Evolutionary conservation across 1,140 invertebrate genomes (phyloP), one percentile per base, ranked within the genome.

Genomic region (Heterodera schachtii): DNA sequence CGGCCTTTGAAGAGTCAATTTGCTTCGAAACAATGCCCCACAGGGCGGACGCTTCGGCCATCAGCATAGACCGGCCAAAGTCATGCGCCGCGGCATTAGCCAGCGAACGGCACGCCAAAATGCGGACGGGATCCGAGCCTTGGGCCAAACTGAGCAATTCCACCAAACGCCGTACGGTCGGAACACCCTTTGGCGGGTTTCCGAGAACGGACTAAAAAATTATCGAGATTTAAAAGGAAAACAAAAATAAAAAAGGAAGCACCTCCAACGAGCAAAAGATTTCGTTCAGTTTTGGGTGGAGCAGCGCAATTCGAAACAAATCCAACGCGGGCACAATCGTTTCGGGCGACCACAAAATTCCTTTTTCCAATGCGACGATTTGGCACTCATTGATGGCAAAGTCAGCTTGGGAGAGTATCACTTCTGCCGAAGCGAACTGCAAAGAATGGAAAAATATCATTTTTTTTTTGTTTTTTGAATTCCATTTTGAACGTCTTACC

Each of bases 31-130:
- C 77, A 31, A 83, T 47, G 16, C 60, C 47, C 52, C 70, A 74
- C 43, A 84, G 41, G 16, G 78, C 77, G 21, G 52, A 47, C 5
- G 82, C 44, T 21, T 82, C 70, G 4, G 60, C n/a, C 41, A 75
- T 52, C 3, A 88, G 67, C 73, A 88, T 83, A 44, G 78, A 13
- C 6, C 84, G 75, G 2, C 87, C 87, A 47, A 74, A 64, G 60
- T 60, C 70, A 67, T 88, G 88, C 3, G 49, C 73, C 21, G 83
- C 78, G 13, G 87, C 84, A 73, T 88, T 88, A 31, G 82, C 81
- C 21, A 89, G 76, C 60, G 84, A 52, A 52, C 87, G 86, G 71
- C 81, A 88, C n/a, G 79, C 60, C 64, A 89, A 69, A n/a, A 88
- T 81, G 6, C 71, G 57, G 21, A 87, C 57, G 43, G 84, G 75